Percentiles rank a stretch among this genome's conserved stretches.
These are phyloP conservation scores for Ceratotherium simum DNA, from an alignment of 2,113 vertebrate species.

Conservation along the genomic window DNA sequence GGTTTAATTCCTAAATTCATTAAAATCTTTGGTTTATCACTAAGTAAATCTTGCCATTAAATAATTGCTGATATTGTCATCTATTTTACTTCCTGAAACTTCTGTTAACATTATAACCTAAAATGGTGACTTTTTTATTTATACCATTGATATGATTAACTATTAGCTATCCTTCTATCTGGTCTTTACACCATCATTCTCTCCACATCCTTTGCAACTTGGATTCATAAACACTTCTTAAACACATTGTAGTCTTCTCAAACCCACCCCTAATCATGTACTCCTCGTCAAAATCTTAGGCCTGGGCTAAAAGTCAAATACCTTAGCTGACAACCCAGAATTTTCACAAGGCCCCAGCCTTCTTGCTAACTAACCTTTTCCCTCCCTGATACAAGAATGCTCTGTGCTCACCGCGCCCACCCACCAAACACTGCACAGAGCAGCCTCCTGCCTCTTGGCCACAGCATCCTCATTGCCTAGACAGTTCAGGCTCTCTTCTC, in stretches of 20 bases:
- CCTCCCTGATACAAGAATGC: not conserved
- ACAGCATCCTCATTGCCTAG: not conserved
- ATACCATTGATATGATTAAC: not conserved
- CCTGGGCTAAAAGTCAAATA: not conserved
- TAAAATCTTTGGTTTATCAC: not conserved
- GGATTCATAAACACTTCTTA: not conserved
- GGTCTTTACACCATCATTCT: not conserved
- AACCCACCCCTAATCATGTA: not conserved
- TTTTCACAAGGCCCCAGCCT: not conserved
- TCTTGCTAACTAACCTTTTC: not conserved
- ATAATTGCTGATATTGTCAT: not conserved
- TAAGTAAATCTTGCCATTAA: not conserved
- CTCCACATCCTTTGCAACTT: not conserved
- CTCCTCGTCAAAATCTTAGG: not conserved
- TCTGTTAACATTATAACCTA: not conserved
- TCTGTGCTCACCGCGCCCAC: not conserved
- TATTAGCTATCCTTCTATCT: not conserved
- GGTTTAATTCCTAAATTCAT: constrained; percentile 8
- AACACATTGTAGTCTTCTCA: not conserved
- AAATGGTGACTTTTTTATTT: constrained; percentile 1
- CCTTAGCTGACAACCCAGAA: not conserved
- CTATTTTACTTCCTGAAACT: not conserved
- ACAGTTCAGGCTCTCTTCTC: not conserved
- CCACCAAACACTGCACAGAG: not conserved
- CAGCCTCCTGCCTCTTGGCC: not conserved